These are phyloP conservation scores for Petaurus breviceps DNA, from an alignment of 2,113 vertebrate species.

Conservation along the genomic window DNA sequence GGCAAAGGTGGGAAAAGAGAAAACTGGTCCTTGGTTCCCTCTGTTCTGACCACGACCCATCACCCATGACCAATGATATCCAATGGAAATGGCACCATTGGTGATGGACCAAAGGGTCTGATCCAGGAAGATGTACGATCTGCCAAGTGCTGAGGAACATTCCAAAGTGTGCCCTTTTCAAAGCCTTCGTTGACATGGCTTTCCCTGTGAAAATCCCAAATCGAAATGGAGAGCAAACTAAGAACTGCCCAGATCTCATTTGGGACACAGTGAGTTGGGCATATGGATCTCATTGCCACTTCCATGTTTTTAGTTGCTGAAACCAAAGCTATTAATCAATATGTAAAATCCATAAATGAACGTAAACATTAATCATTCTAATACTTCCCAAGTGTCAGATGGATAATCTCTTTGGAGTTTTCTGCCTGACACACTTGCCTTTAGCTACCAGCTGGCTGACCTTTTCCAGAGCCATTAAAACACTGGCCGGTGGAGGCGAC, in stretches of 20 bases:
- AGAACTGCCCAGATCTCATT: neutral
- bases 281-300: constrained; percentile 86
- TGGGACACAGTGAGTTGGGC: constrained; percentile 75
- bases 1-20: neutral
- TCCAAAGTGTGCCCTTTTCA: neutral
- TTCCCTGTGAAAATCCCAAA: neutral
- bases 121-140: neutral
- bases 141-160: neutral
- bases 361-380: constrained; percentile 84
- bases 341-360: constrained; percentile 84
- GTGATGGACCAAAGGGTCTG: neutral
- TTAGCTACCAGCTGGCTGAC: constrained; percentile 81
- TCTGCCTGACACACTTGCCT: constrained; percentile 77
- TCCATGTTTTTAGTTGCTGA: constrained; percentile 79
- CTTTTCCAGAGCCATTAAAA: constrained; percentile 71
- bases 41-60: neutral
- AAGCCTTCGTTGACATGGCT: neutral
- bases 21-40: neutral
- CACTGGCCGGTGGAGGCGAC: constrained; percentile 49
- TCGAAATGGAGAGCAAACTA: neutral
- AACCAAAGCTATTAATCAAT: constrained; percentile 85
- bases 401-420: constrained; percentile 77
- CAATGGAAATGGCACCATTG: neutral
- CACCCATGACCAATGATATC: neutral
- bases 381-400: constrained; percentile 79